Base-by-base conservation (phyloP, 2,113 vertebrate genomes). In the Scomber scombrus region DNA sequence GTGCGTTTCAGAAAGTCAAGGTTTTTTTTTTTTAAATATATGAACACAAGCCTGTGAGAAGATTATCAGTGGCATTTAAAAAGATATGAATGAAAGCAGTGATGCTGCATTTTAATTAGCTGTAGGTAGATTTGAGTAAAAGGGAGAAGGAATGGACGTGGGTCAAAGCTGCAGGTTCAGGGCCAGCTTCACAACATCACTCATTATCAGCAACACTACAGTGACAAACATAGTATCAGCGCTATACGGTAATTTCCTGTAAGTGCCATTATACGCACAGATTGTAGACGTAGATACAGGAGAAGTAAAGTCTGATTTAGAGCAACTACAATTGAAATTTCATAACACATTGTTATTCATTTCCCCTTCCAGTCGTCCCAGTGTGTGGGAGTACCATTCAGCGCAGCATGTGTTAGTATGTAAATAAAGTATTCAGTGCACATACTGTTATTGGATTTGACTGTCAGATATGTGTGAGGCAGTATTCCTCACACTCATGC, bases 91-190 rank as follows among this genome's bases (percentile, higher is more conserved):
- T 34, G 50, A 45, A 72, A 21, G 29, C 52, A 81, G 29, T 11
- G 15, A 31, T 0, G 0, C 3, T 11, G 26, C 16, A 2, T 75
- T 61, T 46, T 10, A 7, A 50, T 70, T 61, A 11, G 50, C 8
- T 26, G 16, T 0, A 26, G 62, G 62, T 77, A 71, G 80, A 69
- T 54, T 69, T 40, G 13, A 69, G 50, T 51, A 50, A 34, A 51
- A 50, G 16, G 49, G 40, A 71, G 45, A 81, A 63, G 40, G 70
- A 63, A 85, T 83, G 80, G 84, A 89, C 90, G 79, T 70, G 58
- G 68, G 87, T 87, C 76, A 71, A 75, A 78, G 71, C 52, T 9
- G 55, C 55, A 45, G 72, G 51, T 46, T 70, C n/a, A 54, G 58
- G 78, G 75, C 87, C 68, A 67, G 68, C 75, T 52, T 61, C 63